Conservation (phyloP, 2,113 vertebrate species). For the Chamaea fasciata region DNA sequence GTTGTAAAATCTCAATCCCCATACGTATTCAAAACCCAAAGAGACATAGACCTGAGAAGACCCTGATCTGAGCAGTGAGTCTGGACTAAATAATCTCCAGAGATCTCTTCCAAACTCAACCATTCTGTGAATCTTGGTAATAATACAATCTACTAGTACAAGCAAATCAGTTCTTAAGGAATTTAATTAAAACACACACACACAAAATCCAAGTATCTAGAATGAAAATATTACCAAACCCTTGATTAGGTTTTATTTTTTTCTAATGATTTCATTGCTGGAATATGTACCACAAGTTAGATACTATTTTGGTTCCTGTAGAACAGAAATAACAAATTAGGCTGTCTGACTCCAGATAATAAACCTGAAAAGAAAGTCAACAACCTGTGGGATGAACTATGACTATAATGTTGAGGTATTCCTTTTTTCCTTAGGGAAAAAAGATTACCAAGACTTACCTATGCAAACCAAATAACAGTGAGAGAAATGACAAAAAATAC, state of each 20-base stretch:
- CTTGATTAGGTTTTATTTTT: neutral
- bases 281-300: neutral
- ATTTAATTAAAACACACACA: neutral
- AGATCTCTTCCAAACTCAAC: neutral
- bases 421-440: neutral
- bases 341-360: neutral
- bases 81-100: neutral
- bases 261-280: neutral
- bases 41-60: neutral
- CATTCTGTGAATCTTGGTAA: neutral
- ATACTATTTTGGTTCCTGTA: neutral
- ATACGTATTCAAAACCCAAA: neutral
- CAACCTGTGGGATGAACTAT: neutral
- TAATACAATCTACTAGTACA: neutral
- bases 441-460: neutral
- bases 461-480: neutral
- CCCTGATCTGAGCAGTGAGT: neutral
- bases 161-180: neutral
- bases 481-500: neutral
- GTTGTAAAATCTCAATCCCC: rapidly evolving
- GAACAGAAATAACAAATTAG: neutral
- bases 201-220: neutral
- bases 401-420: neutral
- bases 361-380: neutral
- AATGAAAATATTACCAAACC: neutral